Percentiles rank a stretch among this genome's conserved stretches.
Conservation (phyloP, 2,113 vertebrate genomes). For the Melanerpes aurifrons region DNA sequence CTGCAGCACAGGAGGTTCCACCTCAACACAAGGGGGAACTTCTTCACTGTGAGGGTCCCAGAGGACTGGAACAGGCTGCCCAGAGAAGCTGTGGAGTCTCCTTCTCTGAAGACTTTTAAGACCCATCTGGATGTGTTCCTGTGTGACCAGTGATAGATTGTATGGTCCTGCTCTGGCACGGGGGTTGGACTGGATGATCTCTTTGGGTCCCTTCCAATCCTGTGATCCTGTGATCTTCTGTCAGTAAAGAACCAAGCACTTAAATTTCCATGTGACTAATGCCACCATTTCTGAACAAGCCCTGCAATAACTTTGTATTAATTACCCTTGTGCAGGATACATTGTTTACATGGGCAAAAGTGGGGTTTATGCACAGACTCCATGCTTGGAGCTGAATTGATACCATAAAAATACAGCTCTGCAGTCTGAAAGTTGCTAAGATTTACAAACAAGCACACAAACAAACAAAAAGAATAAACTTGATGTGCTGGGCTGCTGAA, state of each 20-base stretch:
- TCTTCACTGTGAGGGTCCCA: no score
- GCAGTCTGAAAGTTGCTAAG: background rate
- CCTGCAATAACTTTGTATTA: background rate
- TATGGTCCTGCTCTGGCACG: no score
- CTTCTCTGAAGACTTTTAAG: no score
- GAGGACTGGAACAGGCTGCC: no score
- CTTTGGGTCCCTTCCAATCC: no score
- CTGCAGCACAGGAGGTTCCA: no score
- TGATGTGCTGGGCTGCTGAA: background rate
- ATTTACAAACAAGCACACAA: background rate
- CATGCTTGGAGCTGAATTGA: background rate
- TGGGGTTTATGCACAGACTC: background rate
- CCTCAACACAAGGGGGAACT: no score
- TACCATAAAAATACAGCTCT: background rate
- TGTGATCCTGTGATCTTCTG: background rate
- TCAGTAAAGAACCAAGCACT: background rate
- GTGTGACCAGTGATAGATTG: no score
- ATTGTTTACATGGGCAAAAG: background rate
- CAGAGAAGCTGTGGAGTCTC: no score
- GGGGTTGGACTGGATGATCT: no score
- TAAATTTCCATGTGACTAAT: conserved; percentile 3
- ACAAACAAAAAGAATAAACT: background rate
- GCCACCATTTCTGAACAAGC: conserved; percentile 2
- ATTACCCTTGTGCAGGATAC: background rate
- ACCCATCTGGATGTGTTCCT: no score